Percentiles rank a stretch among this genome's conserved stretches.
These are phyloP conservation scores for Centrocercus urophasianus DNA, from an alignment of 2,113 vertebrate genomes.

Conservation along the genomic window DNA sequence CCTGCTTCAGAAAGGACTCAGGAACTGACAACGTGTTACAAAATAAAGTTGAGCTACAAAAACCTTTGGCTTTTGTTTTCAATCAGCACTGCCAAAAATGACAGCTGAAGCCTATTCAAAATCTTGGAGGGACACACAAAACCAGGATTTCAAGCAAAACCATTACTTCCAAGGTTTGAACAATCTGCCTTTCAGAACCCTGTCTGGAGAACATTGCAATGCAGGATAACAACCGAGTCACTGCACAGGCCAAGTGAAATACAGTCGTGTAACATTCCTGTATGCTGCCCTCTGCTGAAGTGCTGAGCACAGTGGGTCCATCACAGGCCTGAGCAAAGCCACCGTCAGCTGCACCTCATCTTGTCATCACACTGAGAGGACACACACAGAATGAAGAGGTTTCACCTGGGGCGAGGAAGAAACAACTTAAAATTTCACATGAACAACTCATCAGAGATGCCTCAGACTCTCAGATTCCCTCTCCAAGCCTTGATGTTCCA, in stretches of 20 bases:
- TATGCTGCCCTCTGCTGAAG: conserved; percentile 57
- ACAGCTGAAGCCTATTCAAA: background rate
- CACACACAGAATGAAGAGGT: fast-evolving
- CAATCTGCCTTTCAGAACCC: background rate
- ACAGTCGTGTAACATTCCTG: background rate
- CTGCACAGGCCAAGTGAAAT: conserved; percentile 1
- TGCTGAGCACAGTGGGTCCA: fast-evolving
- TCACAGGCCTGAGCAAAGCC: background rate
- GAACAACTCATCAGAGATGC: background rate
- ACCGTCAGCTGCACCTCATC: background rate
- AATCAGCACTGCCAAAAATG: background rate
- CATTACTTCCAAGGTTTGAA: conserved; percentile 2
- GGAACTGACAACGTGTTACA: background rate
- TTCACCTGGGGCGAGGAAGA: background rate
- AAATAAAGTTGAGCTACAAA: background rate
- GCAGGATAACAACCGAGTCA: conserved; percentile 22
- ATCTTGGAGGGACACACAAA: background rate
- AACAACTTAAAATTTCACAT: background rate
- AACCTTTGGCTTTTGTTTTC: background rate
- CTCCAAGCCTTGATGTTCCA: background rate
- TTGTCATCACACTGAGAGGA: background rate
- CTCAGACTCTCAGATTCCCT: background rate
- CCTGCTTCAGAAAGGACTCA: background rate
- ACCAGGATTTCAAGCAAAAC: background rate
- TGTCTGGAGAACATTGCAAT: background rate